Evolutionary conservation across 2,888 invertebrate genomes (phyloP), one percentile per base, ranked within the genome.

Genomic region (Noctua comes): DNA sequence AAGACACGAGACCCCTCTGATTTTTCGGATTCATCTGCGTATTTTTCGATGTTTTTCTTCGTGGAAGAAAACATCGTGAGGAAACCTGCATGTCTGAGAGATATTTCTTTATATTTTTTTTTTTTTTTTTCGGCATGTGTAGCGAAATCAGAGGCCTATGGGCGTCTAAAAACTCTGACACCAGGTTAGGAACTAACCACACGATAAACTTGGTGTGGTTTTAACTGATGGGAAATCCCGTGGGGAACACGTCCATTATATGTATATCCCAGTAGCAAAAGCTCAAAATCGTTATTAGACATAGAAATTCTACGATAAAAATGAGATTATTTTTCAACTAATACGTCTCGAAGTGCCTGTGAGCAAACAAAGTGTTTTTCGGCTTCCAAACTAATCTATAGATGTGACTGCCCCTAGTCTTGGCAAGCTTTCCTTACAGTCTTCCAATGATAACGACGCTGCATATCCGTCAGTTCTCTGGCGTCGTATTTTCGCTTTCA

Each of bases 381-480:
- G 59, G 68, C 24, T 72, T 46, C 24, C 31, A 68, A 80, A 77
- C 77, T 77, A 73, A 84, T 84, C 84, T 84, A 68, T 84, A 66
- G 76, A 75, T 62, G 82, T 27, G 59, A 64, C 66, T 73, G 69
- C 51, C 73, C 51, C 57, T 66, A 62, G 76, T 88, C 54, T 88
- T 88, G 88, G 88, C 88, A 88, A 68, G 72, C 69, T 46, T 77
- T 73, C 77, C 76, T 79, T 73, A 31, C 70, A 57, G 74, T 79
- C 57, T 68, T 54, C 13, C 36, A 65, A 59, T 88, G 86, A 88
- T 86, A 88, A 83, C 85, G 84, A 88, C 86, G 84, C 21, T 84
- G 86, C 84, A 85, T 62, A 87, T 86, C 86, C 88, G 88, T 88
- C 86, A 86, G 83, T 31, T 73, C 21, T 24, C 79, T 76, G 68